Evolutionary conservation across 2,797 vertebrate species (phyloP).

Genomic region (Phoebastria nigripes): DNA sequence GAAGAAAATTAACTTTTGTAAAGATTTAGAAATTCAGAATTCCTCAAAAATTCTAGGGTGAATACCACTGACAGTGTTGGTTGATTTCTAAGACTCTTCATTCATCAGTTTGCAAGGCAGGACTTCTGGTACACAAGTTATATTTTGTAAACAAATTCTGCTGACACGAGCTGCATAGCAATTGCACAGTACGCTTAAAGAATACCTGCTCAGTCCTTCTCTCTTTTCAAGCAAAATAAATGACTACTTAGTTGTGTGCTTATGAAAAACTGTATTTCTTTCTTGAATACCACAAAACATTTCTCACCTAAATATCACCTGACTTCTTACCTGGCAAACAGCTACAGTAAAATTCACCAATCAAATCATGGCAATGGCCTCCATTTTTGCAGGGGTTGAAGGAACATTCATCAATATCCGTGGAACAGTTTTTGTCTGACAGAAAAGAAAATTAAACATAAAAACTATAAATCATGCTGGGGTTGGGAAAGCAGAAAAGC

Average conservation of each 20-base stretch:
- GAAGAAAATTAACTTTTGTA: neutral
- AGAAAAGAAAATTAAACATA: constrained; percentile 69
- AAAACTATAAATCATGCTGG: constrained; percentile 66
- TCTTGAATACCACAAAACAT: neutral
- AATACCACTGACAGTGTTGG: neutral
- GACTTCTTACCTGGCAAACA: constrained; percentile 75
- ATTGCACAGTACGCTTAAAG: neutral
- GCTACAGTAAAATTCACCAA: constrained; percentile 68
- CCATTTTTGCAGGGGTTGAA: constrained; percentile 76
- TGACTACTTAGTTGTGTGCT: neutral
- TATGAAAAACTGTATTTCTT: neutral
- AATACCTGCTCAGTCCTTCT: neutral
- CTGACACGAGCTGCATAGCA: neutral
- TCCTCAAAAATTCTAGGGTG: neutral
- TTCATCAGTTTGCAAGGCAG: neutral
- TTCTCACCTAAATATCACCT: constrained; percentile 18
- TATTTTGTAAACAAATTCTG: neutral
- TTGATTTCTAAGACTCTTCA: neutral
- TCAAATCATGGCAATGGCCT: constrained; percentile 69
- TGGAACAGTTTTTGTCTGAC: constrained; percentile 82
- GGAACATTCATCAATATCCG: constrained; percentile 71
- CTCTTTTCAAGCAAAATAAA: neutral
- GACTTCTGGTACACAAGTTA: neutral
- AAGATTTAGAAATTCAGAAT: neutral
- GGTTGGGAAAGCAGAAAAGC: constrained; percentile 57